Evolutionary conservation across 2,113 vertebrate species (phyloP).

Genomic region (Oxyruncus cristatus): DNA sequence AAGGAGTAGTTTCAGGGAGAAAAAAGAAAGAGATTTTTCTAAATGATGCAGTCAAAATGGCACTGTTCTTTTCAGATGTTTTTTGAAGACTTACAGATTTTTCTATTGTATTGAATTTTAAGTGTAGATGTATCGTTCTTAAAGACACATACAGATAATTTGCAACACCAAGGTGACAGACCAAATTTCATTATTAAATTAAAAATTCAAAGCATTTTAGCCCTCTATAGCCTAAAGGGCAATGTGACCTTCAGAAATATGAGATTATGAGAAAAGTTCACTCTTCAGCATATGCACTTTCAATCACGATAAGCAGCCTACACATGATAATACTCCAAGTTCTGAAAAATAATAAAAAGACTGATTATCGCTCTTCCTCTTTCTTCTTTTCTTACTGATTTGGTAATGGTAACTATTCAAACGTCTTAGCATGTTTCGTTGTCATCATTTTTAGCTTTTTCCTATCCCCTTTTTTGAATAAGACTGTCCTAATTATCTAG

Average conservation of each 20-base stretch:
- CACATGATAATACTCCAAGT: background rate
- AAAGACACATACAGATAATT: background rate
- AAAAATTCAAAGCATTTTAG: background rate
- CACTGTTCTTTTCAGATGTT: background rate
- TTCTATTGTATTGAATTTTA: background rate
- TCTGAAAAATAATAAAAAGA: slow-evolving; percentile 21
- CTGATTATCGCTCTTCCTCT: slow-evolving; percentile 41
- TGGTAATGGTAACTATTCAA: slow-evolving; percentile 8
- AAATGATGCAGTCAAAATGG: rapidly evolving
- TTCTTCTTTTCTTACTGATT: slow-evolving; percentile 46
- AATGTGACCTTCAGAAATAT: background rate
- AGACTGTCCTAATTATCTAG: slow-evolving; percentile 22
- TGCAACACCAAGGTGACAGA: background rate
- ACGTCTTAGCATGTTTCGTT: slow-evolving; percentile 35
- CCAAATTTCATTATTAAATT: background rate
- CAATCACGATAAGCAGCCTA: background rate
- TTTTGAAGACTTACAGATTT: background rate
- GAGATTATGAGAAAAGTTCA: background rate
- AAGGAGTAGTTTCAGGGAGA: background rate
- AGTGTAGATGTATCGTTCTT: background rate
- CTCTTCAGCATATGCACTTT: background rate
- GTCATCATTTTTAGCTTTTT: slow-evolving; percentile 40
- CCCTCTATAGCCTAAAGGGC: background rate
- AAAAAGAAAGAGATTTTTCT: background rate
- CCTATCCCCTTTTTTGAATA: background rate